Evolutionary conservation across 2,797 vertebrate species (phyloP).

Genomic region (Parauchenoglanis punctatus): DNA sequence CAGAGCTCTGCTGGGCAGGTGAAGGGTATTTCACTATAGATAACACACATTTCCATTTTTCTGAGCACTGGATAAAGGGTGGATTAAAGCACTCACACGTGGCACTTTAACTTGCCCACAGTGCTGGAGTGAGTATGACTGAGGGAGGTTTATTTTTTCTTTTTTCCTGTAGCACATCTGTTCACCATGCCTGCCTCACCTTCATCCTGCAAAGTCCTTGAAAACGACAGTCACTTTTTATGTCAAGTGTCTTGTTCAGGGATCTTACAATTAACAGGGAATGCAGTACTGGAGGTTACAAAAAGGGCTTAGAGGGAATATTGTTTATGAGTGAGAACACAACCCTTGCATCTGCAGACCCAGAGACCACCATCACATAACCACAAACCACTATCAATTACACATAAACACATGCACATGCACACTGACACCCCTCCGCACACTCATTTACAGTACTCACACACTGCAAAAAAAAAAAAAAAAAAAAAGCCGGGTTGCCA

Average conservation of each 20-base stretch:
- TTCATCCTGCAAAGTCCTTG: constrained; percentile 7
- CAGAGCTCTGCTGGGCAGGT: constrained; percentile 28
- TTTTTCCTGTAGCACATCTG: constrained; percentile 6
- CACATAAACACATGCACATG: constrained; percentile 21
- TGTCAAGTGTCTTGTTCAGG: neutral
- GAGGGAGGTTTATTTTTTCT: neutral
- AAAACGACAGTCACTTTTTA: neutral
- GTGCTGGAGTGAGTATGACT: constrained; percentile 6
- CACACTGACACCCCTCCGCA: neutral
- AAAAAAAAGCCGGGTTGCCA: neutral
- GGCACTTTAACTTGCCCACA: constrained; percentile 2
- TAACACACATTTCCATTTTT: constrained; percentile 45
- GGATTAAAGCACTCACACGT: constrained; percentile 32
- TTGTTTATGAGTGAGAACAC: neutral
- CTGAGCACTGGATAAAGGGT: constrained; percentile 9
- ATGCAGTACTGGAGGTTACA: no score
- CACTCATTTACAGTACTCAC: neutral
- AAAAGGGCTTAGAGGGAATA: neutral
- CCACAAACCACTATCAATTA: constrained; percentile 40
- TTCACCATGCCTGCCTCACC: neutral
- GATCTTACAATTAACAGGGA: neutral
- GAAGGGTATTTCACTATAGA: constrained; percentile 39
- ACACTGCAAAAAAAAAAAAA: neutral
- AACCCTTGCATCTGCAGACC: constrained; percentile 34
- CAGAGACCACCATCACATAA: constrained; percentile 30